Conservation (phyloP, 2,797 vertebrate genomes). For the Rhabdomys pumilio region DNA sequence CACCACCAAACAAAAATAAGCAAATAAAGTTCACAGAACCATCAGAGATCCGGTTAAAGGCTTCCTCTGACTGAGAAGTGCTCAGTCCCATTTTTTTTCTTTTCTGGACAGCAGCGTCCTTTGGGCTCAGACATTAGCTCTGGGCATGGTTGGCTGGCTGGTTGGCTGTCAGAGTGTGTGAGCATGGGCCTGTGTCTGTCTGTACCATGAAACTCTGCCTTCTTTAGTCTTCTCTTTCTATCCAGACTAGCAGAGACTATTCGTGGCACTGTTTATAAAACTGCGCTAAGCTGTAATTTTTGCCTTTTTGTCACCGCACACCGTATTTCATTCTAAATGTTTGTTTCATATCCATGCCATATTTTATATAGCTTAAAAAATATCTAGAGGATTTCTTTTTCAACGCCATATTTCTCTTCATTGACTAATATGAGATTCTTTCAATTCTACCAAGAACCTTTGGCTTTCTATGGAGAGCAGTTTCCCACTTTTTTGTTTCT, state of each 20-base stretch:
- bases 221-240: neutral
- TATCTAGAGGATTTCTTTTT: neutral
- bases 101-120: neutral
- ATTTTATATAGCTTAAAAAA: constrained; percentile 21
- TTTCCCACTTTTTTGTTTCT: constrained; percentile 28
- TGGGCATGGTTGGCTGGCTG: neutral
- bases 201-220: neutral
- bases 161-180: too few relatives aligned
- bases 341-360: constrained; percentile 25
- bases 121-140: neutral
- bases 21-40: constrained; percentile 16
- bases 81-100: neutral
- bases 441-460: constrained; percentile 17
- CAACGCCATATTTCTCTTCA: constrained; percentile 21
- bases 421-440: neutral
- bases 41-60: constrained; percentile 33
- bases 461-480: neutral
- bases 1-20: neutral
- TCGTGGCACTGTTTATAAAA: neutral
- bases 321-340: constrained; percentile 51
- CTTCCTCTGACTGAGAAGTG: neutral
- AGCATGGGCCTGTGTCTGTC: neutral
- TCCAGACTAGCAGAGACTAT: neutral
- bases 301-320: neutral
- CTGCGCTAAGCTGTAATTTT: constrained; percentile 40